Conservation (phyloP, 92 coral and sea anemone genomes). For the Siderastrea siderea region DNA sequence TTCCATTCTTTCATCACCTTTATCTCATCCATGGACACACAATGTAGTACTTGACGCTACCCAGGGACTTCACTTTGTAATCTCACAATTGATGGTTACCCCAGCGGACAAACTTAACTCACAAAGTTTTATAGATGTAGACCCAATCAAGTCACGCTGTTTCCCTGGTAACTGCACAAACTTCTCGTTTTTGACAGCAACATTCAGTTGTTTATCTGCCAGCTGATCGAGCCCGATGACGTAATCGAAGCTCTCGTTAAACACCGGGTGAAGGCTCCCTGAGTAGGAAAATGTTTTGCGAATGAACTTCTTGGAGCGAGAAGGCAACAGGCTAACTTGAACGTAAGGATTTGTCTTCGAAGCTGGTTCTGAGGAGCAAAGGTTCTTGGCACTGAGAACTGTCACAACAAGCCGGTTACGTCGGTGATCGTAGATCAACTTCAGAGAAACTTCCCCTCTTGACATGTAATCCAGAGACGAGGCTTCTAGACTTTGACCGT, state of each 20-base stretch:
- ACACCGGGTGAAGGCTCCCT: conserved; percentile 80
- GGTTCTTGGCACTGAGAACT: conserved; percentile 68
- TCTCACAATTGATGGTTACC: conserved; percentile 77
- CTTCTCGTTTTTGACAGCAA: conserved; percentile 84
- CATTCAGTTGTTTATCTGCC: conserved; percentile 71
- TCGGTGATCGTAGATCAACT: conserved; percentile 82
- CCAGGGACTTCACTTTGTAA: conserved; percentile 28
- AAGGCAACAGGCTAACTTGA: conserved; percentile 83
- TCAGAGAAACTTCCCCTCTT: conserved; percentile 83
- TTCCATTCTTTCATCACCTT: too few species aligned
- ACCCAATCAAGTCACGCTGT: conserved; percentile 71
- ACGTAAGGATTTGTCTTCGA: conserved; percentile 89
- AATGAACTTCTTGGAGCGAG: conserved; percentile 81
- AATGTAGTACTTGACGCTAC: neutral
- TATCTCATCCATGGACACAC: neutral
- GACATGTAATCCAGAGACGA: conserved; percentile 65
- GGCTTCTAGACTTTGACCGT: conserved; percentile 31
- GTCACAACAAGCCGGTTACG: conserved; percentile 76
- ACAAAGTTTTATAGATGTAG: conserved; percentile 70
- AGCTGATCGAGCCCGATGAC: conserved; percentile 85
- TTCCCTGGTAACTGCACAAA: conserved; percentile 58
- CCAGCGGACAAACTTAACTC: conserved; percentile 86
- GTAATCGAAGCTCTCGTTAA: conserved; percentile 87
- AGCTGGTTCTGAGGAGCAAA: conserved; percentile 59
- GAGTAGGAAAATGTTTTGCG: conserved; percentile 80